These are phyloP conservation scores for Crematogaster levior DNA, from an alignment of 2,888 invertebrate genomes.

Conservation along the genomic window DNA sequence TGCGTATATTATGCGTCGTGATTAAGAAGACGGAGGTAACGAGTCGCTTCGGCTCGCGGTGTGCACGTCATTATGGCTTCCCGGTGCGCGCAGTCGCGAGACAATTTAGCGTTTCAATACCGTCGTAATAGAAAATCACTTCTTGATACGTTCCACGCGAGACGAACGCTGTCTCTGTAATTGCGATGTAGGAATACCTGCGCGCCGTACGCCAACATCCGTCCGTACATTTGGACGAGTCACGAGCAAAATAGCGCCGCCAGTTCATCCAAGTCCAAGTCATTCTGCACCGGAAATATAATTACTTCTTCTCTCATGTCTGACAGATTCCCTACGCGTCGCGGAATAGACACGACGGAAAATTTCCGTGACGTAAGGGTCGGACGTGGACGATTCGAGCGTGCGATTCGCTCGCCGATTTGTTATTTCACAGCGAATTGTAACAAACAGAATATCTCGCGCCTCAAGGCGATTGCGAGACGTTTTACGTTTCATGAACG, in stretches of 20 bases:
- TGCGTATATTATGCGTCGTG: slow-evolving; percentile 39
- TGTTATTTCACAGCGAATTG: slow-evolving; percentile 40
- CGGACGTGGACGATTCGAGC: slow-evolving; percentile 22
- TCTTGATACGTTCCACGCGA: slow-evolving; percentile 42
- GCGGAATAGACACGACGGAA: slow-evolving; percentile 37
- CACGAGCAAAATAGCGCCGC: slow-evolving; percentile 46
- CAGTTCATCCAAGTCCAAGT: slow-evolving; percentile 52
- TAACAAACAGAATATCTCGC: slow-evolving; percentile 3
- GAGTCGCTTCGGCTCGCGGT: slow-evolving; percentile 24
- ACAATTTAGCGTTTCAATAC: slow-evolving; percentile 54
- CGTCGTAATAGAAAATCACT: slow-evolving; percentile 51
- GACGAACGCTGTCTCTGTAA: slow-evolving; percentile 41
- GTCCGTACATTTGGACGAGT: slow-evolving; percentile 34
- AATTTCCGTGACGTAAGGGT: slow-evolving; percentile 32
- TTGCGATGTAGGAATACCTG: slow-evolving; percentile 46
- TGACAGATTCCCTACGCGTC: slow-evolving; percentile 34
- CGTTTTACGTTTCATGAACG: slow-evolving; percentile 3
- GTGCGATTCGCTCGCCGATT: slow-evolving; percentile 17
- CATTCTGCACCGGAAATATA: slow-evolving; percentile 51
- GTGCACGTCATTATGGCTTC: slow-evolving; percentile 33
- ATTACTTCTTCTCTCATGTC: slow-evolving; percentile 49
- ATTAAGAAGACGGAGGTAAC: slow-evolving; percentile 50
- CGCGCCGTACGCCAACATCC: slow-evolving; percentile 8
- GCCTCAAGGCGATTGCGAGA: neutral
- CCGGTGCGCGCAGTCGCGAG: slow-evolving; percentile 40